Evolutionary conservation across 2,888 invertebrate species (phyloP).

Genomic region (Caenorhabditis sulstoni): DNA sequence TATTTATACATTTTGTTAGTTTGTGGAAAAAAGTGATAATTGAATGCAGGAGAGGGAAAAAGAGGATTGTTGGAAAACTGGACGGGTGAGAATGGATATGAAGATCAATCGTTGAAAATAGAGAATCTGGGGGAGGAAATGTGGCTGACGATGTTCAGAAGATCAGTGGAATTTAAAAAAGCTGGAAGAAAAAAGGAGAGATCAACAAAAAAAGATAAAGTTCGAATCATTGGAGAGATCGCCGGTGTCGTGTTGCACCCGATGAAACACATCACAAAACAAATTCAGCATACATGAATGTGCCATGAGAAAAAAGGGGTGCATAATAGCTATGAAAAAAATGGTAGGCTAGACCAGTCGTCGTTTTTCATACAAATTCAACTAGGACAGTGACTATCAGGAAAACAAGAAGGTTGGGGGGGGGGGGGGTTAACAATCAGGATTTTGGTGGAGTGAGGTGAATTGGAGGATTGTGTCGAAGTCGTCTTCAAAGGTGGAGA

Average conservation of each 20-base stretch:
- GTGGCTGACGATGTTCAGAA: no score
- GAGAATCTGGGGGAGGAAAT: no score
- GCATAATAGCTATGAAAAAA: not conserved
- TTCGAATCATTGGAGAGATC: not conserved
- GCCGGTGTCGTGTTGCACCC: constrained; percentile 30
- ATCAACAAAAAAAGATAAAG: not conserved
- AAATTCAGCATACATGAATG: not conserved
- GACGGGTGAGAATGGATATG: no score
- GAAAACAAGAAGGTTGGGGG: not conserved
- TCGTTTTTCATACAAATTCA: not conserved
- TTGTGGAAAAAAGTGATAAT: no score
- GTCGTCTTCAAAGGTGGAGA: constrained; percentile 2
- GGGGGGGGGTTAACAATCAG: no score
- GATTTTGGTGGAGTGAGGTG: no score
- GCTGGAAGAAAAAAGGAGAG: not conserved
- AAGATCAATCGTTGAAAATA: no score
- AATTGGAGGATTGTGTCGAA: not conserved
- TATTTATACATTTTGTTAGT: no score
- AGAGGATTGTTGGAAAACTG: no score
- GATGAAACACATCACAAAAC: constrained; percentile 30
- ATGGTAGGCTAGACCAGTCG: constrained; percentile 12
- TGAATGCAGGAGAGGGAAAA: no score
- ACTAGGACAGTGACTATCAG: not conserved
- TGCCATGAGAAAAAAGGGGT: not conserved
- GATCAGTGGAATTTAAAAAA: not conserved